phyloP scores from a whole-genome alignment of 2,113 vertebrate genomes.

The Mola mola region DNA sequence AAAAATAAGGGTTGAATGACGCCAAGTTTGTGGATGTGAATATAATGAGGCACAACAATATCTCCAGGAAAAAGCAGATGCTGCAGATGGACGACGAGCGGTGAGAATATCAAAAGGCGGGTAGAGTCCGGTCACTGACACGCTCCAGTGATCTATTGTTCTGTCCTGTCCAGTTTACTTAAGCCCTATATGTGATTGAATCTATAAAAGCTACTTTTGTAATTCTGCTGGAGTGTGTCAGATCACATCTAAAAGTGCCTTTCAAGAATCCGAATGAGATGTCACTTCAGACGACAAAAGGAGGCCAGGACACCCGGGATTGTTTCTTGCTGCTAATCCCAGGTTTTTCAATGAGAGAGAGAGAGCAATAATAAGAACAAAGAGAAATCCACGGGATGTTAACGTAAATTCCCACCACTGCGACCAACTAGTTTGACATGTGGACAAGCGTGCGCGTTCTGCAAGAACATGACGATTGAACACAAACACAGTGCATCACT shows the following conservation, averaged over 20 bases:
- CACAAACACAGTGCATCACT: constrained; percentile 34
- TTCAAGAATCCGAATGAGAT: constrained; percentile 26
- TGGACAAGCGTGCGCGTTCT: too few relatives aligned
- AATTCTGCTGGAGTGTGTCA: constrained; percentile 1
- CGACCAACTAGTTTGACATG: too few relatives aligned
- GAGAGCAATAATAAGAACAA: constrained; percentile 10
- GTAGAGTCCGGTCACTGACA: not conserved
- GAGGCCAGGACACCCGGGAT: constrained; percentile 19
- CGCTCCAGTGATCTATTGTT: too few relatives aligned
- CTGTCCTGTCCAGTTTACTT: too few relatives aligned
- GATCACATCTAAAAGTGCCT: constrained; percentile 18
- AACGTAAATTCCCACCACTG: too few relatives aligned
- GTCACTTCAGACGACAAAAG: constrained; percentile 31
- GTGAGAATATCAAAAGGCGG: constrained; percentile 12
- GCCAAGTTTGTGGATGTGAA: constrained; percentile 36
- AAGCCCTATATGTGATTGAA: not conserved
- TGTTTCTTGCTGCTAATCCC: constrained; percentile 15
- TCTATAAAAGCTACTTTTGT: not conserved
- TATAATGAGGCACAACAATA: constrained; percentile 51
- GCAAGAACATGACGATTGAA: too few relatives aligned
- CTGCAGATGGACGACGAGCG: constrained; percentile 23
- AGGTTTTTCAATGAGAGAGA: not conserved
- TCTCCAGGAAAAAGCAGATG: constrained; percentile 35
- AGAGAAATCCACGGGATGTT: too few relatives aligned
- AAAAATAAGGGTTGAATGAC: constrained; percentile 42